phyloP scores from a whole-genome alignment of 2,888 invertebrate genomes.

The Digitonthophagus gazella region DNA sequence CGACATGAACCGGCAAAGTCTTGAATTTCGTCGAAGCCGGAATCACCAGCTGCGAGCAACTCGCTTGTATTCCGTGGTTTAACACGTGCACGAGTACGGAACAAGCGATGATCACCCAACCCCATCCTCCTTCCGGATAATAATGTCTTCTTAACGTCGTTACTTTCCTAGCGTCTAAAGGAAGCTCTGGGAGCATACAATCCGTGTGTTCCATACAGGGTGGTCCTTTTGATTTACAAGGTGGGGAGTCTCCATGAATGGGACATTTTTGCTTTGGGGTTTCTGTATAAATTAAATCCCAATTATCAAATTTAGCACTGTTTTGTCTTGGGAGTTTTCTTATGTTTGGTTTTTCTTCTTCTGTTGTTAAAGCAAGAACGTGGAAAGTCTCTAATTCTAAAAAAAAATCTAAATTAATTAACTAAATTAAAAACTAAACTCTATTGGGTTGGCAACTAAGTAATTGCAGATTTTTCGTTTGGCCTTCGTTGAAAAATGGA shows the following conservation, averaged over 20 bases:
- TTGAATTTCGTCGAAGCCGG: conserved; percentile 62
- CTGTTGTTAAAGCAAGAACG: conserved; percentile 13
- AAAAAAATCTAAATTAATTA: no score
- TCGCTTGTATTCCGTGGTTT: conserved; percentile 72
- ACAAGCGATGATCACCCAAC: conserved; percentile 75
- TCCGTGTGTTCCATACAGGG: conserved; percentile 37
- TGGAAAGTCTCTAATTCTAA: conserved; percentile 19
- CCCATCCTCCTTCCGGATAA: conserved; percentile 87
- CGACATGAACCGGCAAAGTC: conserved; percentile 60
- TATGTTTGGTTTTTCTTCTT: conserved; percentile 21
- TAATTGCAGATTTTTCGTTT: no score
- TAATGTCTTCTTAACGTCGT: conserved; percentile 64
- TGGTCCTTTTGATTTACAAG: conserved; percentile 23
- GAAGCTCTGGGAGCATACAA: conserved; percentile 41
- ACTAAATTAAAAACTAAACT: no score
- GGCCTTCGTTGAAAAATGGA: no score
- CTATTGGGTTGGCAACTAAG: no score
- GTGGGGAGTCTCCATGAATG: conserved; percentile 22
- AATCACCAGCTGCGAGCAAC: conserved; percentile 59
- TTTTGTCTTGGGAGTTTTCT: conserved; percentile 40
- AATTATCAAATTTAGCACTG: conserved; percentile 47
- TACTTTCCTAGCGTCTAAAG: conserved; percentile 47
- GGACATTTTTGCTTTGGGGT: conserved; percentile 20
- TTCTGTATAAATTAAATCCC: conserved; percentile 48
- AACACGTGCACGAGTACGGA: conserved; percentile 71